Evolutionary conservation across 1,140 invertebrate species (phyloP).

Genomic region (Magallana gigas): DNA sequence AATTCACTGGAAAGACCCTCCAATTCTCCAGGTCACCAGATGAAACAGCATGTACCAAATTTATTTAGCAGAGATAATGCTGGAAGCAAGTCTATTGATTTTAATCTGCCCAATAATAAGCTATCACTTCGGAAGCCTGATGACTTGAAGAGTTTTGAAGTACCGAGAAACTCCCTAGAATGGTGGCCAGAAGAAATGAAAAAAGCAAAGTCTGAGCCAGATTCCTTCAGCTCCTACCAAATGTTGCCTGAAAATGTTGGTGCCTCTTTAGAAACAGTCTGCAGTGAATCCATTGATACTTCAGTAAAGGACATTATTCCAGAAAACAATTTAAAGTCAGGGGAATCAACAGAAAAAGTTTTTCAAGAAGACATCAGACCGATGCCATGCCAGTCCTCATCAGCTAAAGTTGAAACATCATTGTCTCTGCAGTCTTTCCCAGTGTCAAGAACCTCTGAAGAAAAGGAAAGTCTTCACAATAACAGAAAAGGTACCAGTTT

Average conservation of each 20-base stretch:
- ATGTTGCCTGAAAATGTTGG: background rate
- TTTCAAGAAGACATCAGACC: background rate
- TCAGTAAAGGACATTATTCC: background rate
- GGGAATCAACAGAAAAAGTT: background rate
- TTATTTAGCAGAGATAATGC: background rate
- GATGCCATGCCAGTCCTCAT: background rate
- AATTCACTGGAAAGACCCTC: background rate
- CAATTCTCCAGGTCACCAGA: background rate
- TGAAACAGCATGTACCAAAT: background rate
- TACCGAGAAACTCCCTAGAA: constrained; percentile 8
- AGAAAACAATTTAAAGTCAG: background rate
- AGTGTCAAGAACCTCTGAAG: no score
- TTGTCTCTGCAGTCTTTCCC: no score
- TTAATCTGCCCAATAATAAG: background rate
- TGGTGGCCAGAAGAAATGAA: constrained; percentile 6
- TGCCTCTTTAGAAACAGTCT: background rate
- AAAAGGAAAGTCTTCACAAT: no score
- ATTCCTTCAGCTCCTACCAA: background rate
- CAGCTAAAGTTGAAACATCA: background rate
- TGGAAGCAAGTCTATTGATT: background rate
- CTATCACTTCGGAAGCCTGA: background rate
- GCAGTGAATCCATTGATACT: background rate
- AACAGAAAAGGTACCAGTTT: no score
- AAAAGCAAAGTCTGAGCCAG: background rate
- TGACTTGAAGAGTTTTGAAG: constrained; percentile 27